phyloP scores from a whole-genome alignment of 2,888 invertebrate genomes.

The Ceraclea dissimilis region DNA sequence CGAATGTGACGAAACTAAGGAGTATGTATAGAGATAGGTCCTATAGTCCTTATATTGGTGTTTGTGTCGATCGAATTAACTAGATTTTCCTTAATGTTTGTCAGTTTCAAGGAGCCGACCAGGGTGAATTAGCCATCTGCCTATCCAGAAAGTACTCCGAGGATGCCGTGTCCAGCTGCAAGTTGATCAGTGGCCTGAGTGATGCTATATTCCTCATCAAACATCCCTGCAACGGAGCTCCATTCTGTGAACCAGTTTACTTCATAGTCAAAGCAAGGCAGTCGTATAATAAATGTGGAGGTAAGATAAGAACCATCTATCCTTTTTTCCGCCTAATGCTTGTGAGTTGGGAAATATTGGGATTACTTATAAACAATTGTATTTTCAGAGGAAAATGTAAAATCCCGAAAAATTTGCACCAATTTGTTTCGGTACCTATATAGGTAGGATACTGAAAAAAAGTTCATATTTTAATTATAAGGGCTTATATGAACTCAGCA shows the following conservation, averaged over 20 bases:
- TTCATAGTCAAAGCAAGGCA: slow-evolving; percentile 46
- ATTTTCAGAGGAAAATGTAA: not conserved
- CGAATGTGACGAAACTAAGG: no score
- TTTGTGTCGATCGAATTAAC: no score
- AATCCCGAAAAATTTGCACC: no score
- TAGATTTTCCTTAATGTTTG: no score
- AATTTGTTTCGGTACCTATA: no score
- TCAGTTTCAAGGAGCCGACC: slow-evolving; percentile 49
- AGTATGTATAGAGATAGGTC: no score
- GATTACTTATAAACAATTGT: not conserved
- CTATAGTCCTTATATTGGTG: no score
- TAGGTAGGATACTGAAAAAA: no score
- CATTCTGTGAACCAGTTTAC: slow-evolving; percentile 47
- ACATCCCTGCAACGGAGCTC: slow-evolving; percentile 39
- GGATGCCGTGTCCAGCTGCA: slow-evolving; percentile 42
- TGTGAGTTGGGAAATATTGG: not conserved
- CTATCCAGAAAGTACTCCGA: slow-evolving; percentile 42
- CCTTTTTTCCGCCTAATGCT: no score
- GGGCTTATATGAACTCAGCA: no score
- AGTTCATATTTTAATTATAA: no score
- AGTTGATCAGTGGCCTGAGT: slow-evolving; percentile 39
- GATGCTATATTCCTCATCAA: slow-evolving; percentile 43
- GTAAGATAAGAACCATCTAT: no score
- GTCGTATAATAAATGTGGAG: slow-evolving; percentile 50
- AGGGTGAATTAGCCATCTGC: slow-evolving; percentile 52